Conservation (phyloP, 2,888 invertebrate species). For the Athrips mouffetella region DNA sequence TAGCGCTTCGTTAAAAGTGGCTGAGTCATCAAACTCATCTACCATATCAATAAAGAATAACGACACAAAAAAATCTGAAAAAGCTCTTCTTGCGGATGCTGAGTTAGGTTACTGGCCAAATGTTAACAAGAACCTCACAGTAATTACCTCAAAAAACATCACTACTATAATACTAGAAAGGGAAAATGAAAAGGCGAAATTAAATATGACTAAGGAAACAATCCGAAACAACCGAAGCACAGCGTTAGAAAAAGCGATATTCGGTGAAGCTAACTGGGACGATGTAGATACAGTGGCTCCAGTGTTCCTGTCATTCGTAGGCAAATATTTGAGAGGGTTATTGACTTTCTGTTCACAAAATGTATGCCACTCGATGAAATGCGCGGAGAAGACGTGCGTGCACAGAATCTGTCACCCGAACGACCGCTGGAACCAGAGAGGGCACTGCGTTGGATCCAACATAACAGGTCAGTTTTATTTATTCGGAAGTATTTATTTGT, state of each 20-base stretch:
- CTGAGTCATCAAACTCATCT: not conserved
- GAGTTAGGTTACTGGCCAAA: conserved; percentile 65
- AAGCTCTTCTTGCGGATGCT: conserved; percentile 36
- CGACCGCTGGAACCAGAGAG: conserved; percentile 56
- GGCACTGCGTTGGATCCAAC: conserved; percentile 60
- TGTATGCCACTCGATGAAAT: conserved; percentile 67
- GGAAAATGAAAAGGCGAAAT: conserved; percentile 53
- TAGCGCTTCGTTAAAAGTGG: not conserved
- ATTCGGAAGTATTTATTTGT: no score
- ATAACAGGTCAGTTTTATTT: conserved; percentile 42
- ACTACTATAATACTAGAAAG: conserved; percentile 54
- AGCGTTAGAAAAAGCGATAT: conserved; percentile 59
- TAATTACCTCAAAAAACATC: conserved; percentile 42
- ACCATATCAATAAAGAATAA: conserved; percentile 23
- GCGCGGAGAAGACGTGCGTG: conserved; percentile 52
- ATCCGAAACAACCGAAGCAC: conserved; percentile 49
- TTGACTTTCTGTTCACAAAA: conserved; percentile 63
- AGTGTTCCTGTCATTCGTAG: conserved; percentile 62
- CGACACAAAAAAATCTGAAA: conserved; percentile 40
- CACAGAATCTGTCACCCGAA: conserved; percentile 56
- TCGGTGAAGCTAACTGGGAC: conserved; percentile 64
- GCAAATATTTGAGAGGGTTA: conserved; percentile 64
- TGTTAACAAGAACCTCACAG: conserved; percentile 28
- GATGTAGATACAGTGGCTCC: conserved; percentile 61
- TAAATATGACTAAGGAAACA: conserved; percentile 52